A percentile compares a stretch with the other conserved stretches of the same genome.
Evolutionary conservation across 1,140 invertebrate genomes (phyloP).

Genomic region (Drosophila sechellia): DNA sequence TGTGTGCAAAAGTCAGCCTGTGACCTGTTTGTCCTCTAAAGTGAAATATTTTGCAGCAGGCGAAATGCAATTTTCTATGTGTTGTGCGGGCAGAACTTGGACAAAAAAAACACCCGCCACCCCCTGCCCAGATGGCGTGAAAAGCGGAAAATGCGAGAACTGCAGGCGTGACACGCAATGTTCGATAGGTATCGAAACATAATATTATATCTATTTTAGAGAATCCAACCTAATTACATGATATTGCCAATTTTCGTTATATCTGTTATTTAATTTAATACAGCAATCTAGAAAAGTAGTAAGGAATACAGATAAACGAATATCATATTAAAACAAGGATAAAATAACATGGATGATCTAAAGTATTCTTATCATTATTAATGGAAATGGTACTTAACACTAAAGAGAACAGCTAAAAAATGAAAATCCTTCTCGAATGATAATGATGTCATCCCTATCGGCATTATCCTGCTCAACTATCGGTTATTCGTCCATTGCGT

Average conservation of each 20-base stretch:
- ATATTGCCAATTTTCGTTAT: too few species aligned
- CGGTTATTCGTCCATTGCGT: conserved; percentile 67
- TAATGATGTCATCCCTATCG: conserved; percentile 9
- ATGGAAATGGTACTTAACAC: too few species aligned
- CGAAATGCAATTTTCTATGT: conserved; percentile 74
- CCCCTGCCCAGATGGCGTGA: not conserved
- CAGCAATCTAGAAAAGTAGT: not conserved
- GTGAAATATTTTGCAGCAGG: conserved; percentile 81
- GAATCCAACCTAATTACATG: too few species aligned
- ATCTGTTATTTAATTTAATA: too few species aligned
- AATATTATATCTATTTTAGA: not conserved
- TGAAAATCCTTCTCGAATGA: too few species aligned
- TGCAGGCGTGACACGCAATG: conserved; percentile 12
- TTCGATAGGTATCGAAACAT: not conserved
- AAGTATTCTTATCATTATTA: too few species aligned
- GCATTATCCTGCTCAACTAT: conserved; percentile 18
- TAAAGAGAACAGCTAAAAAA: too few species aligned
- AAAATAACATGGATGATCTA: too few species aligned
- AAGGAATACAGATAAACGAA: too few species aligned
- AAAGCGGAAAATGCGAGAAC: conserved; percentile 5
- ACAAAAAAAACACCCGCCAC: not conserved
- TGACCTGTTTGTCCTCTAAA: conserved; percentile 84
- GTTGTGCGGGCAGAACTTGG: conserved; percentile 45
- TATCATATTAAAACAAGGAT: too few species aligned
- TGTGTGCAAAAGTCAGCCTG: conserved; percentile 77